These are phyloP conservation scores for Tauraco hartlaubi DNA, from an alignment of 2,797 vertebrate genomes.

Conservation along the genomic window DNA sequence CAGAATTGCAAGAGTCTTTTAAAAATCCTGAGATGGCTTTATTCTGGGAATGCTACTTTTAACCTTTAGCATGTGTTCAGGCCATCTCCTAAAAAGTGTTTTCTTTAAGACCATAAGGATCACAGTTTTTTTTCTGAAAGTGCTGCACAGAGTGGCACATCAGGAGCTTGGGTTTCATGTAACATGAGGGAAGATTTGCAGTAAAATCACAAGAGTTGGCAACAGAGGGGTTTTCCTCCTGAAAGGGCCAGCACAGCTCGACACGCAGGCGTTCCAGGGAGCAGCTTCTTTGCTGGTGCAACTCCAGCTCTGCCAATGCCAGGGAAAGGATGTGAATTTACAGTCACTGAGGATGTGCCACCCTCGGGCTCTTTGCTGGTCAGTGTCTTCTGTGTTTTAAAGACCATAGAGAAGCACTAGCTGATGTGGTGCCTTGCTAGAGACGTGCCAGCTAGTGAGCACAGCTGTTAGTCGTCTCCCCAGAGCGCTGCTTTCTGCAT, in stretches of 20 bases:
- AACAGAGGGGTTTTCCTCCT: not conserved
- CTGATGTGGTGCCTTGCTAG: not conserved
- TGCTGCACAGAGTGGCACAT: not conserved
- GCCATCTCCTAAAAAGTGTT: not conserved
- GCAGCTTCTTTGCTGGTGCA: not conserved
- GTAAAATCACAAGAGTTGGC: not conserved
- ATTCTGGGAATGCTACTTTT: not conserved
- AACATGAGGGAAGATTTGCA: not conserved
- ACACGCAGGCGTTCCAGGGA: not conserved
- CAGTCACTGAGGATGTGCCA: not conserved
- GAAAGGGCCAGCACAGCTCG: not conserved
- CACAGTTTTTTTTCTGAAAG: not conserved
- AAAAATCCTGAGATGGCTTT: not conserved
- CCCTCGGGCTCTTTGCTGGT: not conserved
- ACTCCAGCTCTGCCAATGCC: not conserved
- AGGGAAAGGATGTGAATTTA: not conserved
- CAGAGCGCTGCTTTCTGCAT: not conserved
- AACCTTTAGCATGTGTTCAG: not conserved
- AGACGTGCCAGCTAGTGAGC: not conserved
- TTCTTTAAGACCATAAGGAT: not conserved
- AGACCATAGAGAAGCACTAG: not conserved
- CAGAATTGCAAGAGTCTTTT: not conserved
- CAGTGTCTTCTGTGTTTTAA: not conserved
- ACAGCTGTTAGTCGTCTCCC: accelerated
- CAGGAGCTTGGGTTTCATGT: not conserved